Conservation (phyloP, 2,888 invertebrate species). For the Ecdyonurus torrentis region DNA sequence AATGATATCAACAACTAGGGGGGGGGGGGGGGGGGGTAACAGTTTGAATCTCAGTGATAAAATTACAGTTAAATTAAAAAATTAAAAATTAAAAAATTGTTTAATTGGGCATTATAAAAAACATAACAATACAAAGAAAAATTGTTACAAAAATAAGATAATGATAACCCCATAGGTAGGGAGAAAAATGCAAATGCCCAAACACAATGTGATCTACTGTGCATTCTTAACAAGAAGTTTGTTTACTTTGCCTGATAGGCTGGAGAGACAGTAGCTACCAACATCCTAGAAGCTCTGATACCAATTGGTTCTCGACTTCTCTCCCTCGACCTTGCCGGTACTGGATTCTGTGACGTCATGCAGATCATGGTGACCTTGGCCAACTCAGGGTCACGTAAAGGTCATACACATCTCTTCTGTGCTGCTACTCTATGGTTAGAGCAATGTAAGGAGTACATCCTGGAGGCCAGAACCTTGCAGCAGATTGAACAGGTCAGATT, state of each 20-base stretch:
- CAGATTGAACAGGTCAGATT: neutral
- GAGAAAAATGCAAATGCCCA: neutral
- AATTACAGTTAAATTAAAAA: too few relatives aligned
- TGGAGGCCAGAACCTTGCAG: neutral
- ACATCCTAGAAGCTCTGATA: slow-evolving; percentile 52
- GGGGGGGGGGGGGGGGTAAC: too few relatives aligned
- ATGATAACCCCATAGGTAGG: neutral
- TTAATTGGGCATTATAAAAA: too few relatives aligned
- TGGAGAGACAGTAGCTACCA: slow-evolving; percentile 41
- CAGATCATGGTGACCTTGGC: slow-evolving; percentile 67
- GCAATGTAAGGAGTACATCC: slow-evolving; percentile 16
- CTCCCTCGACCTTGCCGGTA: slow-evolving; percentile 42
- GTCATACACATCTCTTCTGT: slow-evolving; percentile 65
- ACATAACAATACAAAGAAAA: too few relatives aligned
- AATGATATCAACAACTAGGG: too few relatives aligned
- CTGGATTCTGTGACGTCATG: slow-evolving; percentile 64
- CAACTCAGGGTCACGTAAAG: slow-evolving; percentile 64
- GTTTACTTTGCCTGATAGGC: slow-evolving; percentile 26
- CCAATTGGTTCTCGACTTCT: slow-evolving; percentile 52
- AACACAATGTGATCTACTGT: neutral
- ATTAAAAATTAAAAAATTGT: too few relatives aligned
- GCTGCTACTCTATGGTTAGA: slow-evolving; percentile 65
- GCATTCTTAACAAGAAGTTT: neutral
- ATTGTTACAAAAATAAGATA: too few relatives aligned
- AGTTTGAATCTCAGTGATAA: too few relatives aligned